Evolutionary conservation across 2,888 invertebrate genomes (phyloP), one percentile per base, ranked within the genome.

Genomic region (Prosapia bicincta): DNA sequence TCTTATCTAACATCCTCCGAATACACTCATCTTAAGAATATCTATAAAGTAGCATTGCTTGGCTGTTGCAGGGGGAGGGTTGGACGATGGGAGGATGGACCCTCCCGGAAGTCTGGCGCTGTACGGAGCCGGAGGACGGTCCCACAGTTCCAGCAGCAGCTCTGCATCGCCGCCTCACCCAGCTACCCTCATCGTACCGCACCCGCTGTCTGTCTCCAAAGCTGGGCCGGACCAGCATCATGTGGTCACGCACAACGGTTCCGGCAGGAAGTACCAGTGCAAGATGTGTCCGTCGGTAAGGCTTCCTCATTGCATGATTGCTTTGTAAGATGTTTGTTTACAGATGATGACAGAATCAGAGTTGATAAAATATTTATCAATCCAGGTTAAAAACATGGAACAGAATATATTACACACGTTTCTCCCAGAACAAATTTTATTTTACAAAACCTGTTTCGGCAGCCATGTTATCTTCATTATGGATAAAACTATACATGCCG

Each of bases 281-380:
- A 97, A 97, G 88, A 97, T 97, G 96, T 96, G 96, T 85, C 96
- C 96, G 80, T 96, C 97, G 95, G 97, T 98, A 87, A 88, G 93
- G 87, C 9, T 6, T 30, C 9, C 9, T 6, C 5, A 30, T 30
- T 30, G 30, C n/a, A n/a, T n/a, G n/a, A n/a, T n/a, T n/a, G n/a
- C n/a, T n/a, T n/a, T n/a, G n/a, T n/a, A n/a, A n/a, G n/a, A n/a
- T n/a, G n/a, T n/a, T n/a, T n/a, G n/a, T n/a, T n/a, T n/a, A n/a
- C n/a, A n/a, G n/a, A n/a, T n/a, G n/a, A n/a, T n/a, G n/a, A n/a
- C n/a, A n/a, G n/a, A n/a, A n/a, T n/a, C n/a, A n/a, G n/a, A n/a
- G n/a, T n/a, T n/a, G n/a, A n/a, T n/a, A n/a, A n/a, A n/a, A n/a
- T n/a, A n/a, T n/a, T n/a, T n/a, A n/a, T n/a, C n/a, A n/a, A n/a